phyloP scores from a whole-genome alignment of 2,888 invertebrate genomes.

The Ariolimax columbianus region DNA sequence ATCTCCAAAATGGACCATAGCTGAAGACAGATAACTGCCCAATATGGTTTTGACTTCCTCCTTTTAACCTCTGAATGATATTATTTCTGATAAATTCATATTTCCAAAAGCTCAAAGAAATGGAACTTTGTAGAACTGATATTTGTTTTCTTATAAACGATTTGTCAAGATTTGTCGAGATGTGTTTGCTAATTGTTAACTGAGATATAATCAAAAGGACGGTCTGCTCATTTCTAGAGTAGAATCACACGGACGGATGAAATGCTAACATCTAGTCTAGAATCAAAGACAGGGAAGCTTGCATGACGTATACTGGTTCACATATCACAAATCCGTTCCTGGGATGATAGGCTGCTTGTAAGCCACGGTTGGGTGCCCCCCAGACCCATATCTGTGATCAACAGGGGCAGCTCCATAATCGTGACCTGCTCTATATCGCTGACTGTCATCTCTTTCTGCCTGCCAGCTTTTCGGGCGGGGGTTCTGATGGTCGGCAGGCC shows the following conservation, averaged over 20 bases:
- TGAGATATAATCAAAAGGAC: not conserved
- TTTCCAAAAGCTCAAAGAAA: too few species aligned
- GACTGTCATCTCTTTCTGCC: not conserved
- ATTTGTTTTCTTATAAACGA: too few species aligned
- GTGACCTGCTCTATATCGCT: not conserved
- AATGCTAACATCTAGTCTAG: not conserved
- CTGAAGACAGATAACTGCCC: too few species aligned
- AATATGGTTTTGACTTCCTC: too few species aligned
- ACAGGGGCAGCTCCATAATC: constrained; percentile 33
- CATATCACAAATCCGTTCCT: constrained; percentile 49
- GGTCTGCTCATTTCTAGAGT: not conserved
- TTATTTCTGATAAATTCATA: too few species aligned
- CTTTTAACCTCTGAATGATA: too few species aligned
- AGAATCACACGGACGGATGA: too few species aligned
- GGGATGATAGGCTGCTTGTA: constrained; percentile 51
- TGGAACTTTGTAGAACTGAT: too few species aligned
- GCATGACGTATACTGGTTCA: not conserved
- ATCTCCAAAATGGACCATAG: too few species aligned
- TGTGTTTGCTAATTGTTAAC: not conserved
- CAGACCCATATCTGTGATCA: constrained; percentile 16
- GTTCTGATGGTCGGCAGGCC: not conserved
- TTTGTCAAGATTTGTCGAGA: too few species aligned
- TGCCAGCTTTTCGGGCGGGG: constrained; percentile 41
- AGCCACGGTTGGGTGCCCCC: constrained; percentile 17
- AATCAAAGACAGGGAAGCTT: not conserved